Evolutionary conservation across 2,797 vertebrate genomes (phyloP).

Genomic region (Triplophysa yarkandensis): DNA sequence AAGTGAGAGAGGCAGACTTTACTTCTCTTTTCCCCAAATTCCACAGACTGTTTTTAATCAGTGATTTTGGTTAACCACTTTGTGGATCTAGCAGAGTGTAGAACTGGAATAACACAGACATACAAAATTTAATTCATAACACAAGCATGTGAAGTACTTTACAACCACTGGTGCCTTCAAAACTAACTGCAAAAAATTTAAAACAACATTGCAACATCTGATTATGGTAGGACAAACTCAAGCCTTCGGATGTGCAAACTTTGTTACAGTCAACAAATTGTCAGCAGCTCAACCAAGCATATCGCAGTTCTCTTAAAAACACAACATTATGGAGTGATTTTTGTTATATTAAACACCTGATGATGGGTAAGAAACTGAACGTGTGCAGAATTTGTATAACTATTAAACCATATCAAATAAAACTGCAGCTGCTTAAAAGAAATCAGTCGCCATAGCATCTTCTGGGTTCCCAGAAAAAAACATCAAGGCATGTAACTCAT

Average conservation of each 20-base stretch:
- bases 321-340: not conserved
- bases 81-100: conserved; percentile 5
- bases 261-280: not conserved
- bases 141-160: too few relatives aligned
- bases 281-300: not conserved
- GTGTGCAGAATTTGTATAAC: not conserved
- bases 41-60: conserved; percentile 15
- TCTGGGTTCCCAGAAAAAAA: not conserved
- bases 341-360: not conserved
- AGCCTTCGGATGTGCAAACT: not conserved
- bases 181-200: too few relatives aligned
- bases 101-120: not conserved
- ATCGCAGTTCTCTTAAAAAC: not conserved
- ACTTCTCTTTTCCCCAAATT: conserved; percentile 7
- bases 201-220: not conserved
- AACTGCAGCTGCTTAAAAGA: not conserved
- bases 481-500: not conserved
- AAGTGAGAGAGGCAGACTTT: conserved; percentile 9
- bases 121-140: too few relatives aligned
- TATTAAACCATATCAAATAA: not conserved
- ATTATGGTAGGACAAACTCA: not conserved
- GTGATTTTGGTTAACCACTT: conserved; percentile 14
- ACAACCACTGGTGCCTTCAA: too few relatives aligned
- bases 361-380: not conserved
- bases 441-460: not conserved